These are phyloP conservation scores for Nanorana parkeri DNA, from an alignment of 2,113 vertebrate species.

Conservation along the genomic window DNA sequence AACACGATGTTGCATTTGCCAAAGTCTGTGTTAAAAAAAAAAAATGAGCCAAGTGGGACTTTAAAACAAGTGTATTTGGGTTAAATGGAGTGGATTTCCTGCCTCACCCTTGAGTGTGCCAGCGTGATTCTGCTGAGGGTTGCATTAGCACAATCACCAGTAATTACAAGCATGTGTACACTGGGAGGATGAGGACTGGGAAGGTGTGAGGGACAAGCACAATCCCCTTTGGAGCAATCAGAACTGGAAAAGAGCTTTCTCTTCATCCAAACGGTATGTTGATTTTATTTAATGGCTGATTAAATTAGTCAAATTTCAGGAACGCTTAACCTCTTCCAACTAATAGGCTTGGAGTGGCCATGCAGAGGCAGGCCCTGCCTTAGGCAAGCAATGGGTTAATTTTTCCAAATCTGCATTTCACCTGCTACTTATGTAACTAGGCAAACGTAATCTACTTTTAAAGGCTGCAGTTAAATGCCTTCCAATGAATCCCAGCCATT, in stretches of 20 bases:
- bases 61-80: conserved; percentile 58
- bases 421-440: conserved; percentile 21
- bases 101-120: conserved; percentile 55
- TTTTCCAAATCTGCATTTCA: conserved; percentile 19
- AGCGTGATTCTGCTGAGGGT: conserved; percentile 60
- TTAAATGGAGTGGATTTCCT: conserved; percentile 66
- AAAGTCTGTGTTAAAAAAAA: not conserved
- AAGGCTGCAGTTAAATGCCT: not conserved
- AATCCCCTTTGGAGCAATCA: conserved; percentile 65
- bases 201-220: conserved; percentile 63
- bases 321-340: conserved; percentile 13
- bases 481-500: not conserved
- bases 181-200: conserved; percentile 58
- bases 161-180: conserved; percentile 59
- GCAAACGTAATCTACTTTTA: not conserved
- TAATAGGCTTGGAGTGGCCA: not conserved
- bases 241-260: conserved; percentile 61
- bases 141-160: conserved; percentile 58
- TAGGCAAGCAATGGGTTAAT: conserved; percentile 6
- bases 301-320: conserved; percentile 18
- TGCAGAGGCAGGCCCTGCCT: not conserved
- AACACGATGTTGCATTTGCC: conserved; percentile 35
- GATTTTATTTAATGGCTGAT: conserved; percentile 62
- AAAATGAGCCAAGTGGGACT: conserved; percentile 3
- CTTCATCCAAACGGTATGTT: conserved; percentile 60